Base-by-base conservation (phyloP, 2,113 vertebrate species). In the Psophia crepitans region DNA sequence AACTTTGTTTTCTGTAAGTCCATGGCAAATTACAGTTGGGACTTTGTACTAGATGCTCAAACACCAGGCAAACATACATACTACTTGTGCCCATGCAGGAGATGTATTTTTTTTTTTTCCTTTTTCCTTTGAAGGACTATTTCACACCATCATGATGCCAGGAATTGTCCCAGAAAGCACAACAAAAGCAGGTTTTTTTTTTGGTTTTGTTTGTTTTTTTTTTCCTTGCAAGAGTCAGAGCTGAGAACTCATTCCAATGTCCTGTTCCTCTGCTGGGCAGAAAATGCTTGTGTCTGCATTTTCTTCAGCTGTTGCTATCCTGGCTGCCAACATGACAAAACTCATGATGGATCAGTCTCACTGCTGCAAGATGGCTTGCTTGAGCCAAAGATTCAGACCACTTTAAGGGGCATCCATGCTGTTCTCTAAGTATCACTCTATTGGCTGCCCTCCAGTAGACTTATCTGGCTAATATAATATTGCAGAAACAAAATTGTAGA, bases 391-490 rank as follows among this genome's bases (percentile, higher is more conserved):
- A 66, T 33, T 68, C 94, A 71, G 22, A 92, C 44, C 13, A 79
- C 76, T 64, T 60, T 89, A 51, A 64, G 90, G 79, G 46, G 69
- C 27, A 74, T 43, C 89, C 66, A 24, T 85, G 75, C 81, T 93
- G 89, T 12, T 95, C 65, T 79, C 49, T 51, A 61, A 41, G 54
- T 58, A 84, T 54, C 57, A 12, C 81, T 68, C n/a, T 32, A 7
- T 1, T 91, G 93, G 97, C 89, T 80, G 89, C 77, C 66, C 78
- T 95, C 94, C 91, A 90, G 81, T 18, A 89, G 75, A 93, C 81
- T 77, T 77, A 39, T 66, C 91, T 89, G 74, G 26, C 44, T 83
- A 87, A 85, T 56, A 26, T 19, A 86, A 46, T 35, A 48, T 27
- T 60, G 58, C 81, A 97, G 93, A 70, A 77, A 68, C 39, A 81